phyloP scores from a whole-genome alignment of 2,113 vertebrate species.

The Tor tambroides region DNA sequence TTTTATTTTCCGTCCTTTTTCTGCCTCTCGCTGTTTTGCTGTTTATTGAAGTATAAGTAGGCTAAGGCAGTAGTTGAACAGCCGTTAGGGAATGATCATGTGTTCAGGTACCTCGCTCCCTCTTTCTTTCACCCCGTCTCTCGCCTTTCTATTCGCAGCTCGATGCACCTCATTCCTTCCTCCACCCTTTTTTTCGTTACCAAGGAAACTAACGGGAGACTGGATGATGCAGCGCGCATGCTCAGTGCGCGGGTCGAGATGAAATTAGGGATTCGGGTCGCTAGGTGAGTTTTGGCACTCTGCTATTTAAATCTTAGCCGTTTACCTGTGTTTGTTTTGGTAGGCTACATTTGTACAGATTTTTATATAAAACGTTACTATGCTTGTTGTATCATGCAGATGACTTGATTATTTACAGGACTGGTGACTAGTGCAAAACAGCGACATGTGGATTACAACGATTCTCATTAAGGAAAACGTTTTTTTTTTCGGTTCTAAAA shows the following conservation, averaged over 20 bases:
- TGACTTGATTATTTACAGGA: background rate
- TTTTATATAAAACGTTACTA: background rate
- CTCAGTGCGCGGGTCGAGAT: background rate
- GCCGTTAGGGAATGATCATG: constrained; percentile 62
- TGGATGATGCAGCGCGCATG: constrained; percentile 77
- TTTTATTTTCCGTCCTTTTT: background rate
- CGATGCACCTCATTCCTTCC: constrained; percentile 53
- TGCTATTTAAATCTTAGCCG: background rate
- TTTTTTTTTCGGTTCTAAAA: background rate
- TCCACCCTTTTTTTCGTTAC: constrained; percentile 62
- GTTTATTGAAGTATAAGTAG: background rate
- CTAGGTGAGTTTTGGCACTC: background rate
- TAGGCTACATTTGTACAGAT: background rate
- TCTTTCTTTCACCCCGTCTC: constrained; percentile 55
- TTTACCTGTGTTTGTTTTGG: background rate
- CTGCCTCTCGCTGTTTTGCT: background rate
- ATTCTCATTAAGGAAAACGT: background rate
- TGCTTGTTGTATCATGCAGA: background rate
- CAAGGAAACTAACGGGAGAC: constrained; percentile 72
- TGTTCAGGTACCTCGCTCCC: constrained; percentile 59
- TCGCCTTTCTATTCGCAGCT: constrained; percentile 37
- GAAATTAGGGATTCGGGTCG: background rate
- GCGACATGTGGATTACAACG: background rate
- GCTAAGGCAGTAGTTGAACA: constrained; percentile 33
- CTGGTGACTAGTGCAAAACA: background rate